Evolutionary conservation across 1,140 invertebrate species (phyloP).

Genomic region (Semibalanus balanoides): DNA sequence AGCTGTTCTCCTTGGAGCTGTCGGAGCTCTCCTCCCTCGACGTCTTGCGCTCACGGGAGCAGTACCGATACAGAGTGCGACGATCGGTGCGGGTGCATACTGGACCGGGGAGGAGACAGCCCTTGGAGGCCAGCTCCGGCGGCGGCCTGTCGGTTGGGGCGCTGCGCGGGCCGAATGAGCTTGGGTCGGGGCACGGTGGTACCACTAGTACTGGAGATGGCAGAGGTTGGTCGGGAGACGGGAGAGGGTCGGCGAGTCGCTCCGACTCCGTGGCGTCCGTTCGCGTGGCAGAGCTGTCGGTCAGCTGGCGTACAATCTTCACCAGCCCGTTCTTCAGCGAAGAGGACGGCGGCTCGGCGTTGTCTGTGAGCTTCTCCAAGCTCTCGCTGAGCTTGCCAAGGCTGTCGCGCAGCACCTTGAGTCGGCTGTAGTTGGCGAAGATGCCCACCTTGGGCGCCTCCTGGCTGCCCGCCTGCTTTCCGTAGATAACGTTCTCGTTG

Average conservation of each 20-base stretch:
- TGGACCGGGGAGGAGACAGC: not conserved
- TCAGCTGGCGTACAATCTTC: conserved; percentile 15
- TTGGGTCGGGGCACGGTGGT: no score
- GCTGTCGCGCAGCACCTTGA: conserved; percentile 69
- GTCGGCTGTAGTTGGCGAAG: conserved; percentile 56
- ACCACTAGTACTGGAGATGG: no score
- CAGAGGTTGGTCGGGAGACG: no score
- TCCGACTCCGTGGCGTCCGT: no score
- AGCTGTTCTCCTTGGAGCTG: conserved; percentile 69
- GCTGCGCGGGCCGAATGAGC: no score
- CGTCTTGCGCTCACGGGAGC: conserved; percentile 38
- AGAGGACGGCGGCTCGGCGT: conserved; percentile 17
- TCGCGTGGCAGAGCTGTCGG: not conserved
- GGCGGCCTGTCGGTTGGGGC: no score
- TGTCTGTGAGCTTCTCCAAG: conserved; percentile 14
- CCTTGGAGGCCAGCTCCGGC: not conserved
- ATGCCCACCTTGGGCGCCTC: conserved; percentile 56
- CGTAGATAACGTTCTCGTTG: conserved; percentile 69
- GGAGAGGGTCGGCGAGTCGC: no score
- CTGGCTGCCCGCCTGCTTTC: conserved; percentile 36
- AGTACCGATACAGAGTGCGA: conserved; percentile 4
- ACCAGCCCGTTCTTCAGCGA: conserved; percentile 20
- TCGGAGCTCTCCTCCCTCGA: conserved; percentile 74
- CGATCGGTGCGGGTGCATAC: not conserved
- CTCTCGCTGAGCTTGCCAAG: conserved; percentile 39